Evolutionary conservation across 1,140 invertebrate genomes (phyloP), one percentile per base, ranked within the genome.

Genomic region (Papilio polyxenes): DNA sequence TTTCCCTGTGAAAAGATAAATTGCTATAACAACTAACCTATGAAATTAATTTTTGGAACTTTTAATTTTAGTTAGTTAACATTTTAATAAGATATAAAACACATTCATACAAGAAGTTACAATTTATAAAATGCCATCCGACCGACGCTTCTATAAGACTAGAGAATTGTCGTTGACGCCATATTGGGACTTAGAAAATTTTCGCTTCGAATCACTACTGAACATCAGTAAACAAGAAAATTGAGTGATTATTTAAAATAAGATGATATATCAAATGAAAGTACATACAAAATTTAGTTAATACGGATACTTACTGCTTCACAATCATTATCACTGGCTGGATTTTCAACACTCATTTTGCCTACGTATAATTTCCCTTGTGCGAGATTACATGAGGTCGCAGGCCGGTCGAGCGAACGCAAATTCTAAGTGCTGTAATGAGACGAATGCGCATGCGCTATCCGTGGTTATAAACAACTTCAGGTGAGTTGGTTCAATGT

Each of bases 131-230:
- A 75, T 84, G 74, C 82, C 82, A 80, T 82, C 82, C 86, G 86
- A 92, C 89, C 92, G 89, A 90, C 86, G 86, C 82, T 90, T 92
- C 88, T 86, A 84, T 85, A 84, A 85, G 82, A 86, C 85, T 89
- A 88, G 87, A 93, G 96, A 95, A 96, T 95, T 96, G 95, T 95
- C 95, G 95, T 95, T 96, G 97, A 96, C 97, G 97, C 96, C 97
- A 97, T 97, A 96, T 97, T 97, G 96, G 96, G 96, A 97, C 96
- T 97, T 97, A 97, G 96, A 97, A 97, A 97, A 97, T 95, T 96
- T 97, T 96, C 94, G 95, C 93, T 89, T 91, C 88, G 92, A 89
- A 89, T 85, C 83, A 84, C 85, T 85, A 85, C 75, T 84, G 86
- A 90, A 85, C 91, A 93, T 85, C 84, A 92, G 91, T 92, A 90